Conservation (phyloP, 2,797 vertebrate genomes). For the Danio tinwini region DNA sequence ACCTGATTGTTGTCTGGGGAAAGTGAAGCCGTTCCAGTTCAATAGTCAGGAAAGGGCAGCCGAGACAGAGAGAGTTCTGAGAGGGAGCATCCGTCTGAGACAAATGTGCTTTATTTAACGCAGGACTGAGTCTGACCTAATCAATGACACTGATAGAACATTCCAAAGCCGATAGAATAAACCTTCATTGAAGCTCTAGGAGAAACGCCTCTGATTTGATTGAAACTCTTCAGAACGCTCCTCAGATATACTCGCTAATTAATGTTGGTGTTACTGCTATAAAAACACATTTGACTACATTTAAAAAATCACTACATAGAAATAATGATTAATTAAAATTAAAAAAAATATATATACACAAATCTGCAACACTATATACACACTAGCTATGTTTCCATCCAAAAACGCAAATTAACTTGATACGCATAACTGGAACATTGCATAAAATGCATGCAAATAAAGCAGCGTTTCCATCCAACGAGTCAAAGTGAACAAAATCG, state of each 20-base stretch:
- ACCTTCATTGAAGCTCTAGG: not conserved
- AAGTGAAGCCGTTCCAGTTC: slow-evolving; percentile 9
- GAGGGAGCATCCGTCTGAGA: not conserved
- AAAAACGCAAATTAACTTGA: too few relatives aligned
- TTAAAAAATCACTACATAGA: too few relatives aligned
- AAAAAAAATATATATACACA: too few relatives aligned
- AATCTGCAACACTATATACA: too few relatives aligned
- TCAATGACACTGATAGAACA: slow-evolving; percentile 30
- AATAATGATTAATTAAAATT: too few relatives aligned
- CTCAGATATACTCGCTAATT: not conserved
- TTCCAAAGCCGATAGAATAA: slow-evolving; percentile 24
- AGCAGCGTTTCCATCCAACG: too few relatives aligned
- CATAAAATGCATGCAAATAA: too few relatives aligned
- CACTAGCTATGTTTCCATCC: too few relatives aligned
- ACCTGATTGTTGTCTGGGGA: slow-evolving; percentile 35
- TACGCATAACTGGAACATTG: too few relatives aligned
- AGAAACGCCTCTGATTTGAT: slow-evolving; percentile 2
- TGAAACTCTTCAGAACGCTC: not conserved
- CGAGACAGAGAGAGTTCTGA: not conserved
- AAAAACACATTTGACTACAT: not conserved
- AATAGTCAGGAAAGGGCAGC: slow-evolving; percentile 27
- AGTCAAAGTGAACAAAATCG: too few relatives aligned
- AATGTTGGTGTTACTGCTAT: not conserved
- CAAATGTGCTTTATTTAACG: not conserved
- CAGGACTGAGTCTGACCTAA: slow-evolving; percentile 24